Evolutionary conservation across 2,888 invertebrate genomes (phyloP).

Genomic region (Strigamia transsilvanica): DNA sequence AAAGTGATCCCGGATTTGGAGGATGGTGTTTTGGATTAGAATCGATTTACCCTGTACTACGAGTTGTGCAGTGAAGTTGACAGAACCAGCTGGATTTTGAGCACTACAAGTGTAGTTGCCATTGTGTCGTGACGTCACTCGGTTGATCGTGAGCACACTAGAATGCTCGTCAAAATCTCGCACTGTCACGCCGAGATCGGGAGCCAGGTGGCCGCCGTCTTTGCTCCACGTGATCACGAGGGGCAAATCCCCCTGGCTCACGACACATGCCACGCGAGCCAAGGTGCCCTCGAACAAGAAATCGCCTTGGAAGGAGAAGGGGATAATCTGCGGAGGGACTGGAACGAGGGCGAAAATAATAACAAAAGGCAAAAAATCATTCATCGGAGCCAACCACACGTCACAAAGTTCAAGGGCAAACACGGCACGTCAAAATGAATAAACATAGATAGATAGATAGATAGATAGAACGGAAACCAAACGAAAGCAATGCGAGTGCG

Average conservation of each 20-base stretch:
- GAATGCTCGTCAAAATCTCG: slow-evolving; percentile 53
- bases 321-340: slow-evolving; percentile 53
- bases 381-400: slow-evolving; percentile 26
- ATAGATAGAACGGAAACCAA: not conserved
- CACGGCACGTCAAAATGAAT: not conserved
- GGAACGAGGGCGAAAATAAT: slow-evolving; percentile 50
- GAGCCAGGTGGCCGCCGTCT: slow-evolving; percentile 40
- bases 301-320: slow-evolving; percentile 54
- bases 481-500: slow-evolving; percentile 24
- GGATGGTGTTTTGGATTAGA: slow-evolving; percentile 43
- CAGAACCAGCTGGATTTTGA: slow-evolving; percentile 52
- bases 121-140: slow-evolving; percentile 50
- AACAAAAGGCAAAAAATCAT: slow-evolving; percentile 48
- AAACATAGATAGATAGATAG: not conserved
- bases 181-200: slow-evolving; percentile 51
- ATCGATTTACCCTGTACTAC: slow-evolving; percentile 53
- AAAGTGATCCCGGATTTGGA: slow-evolving; percentile 16
- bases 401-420: slow-evolving; percentile 11
- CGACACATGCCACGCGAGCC: slow-evolving; percentile 52
- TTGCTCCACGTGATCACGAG: slow-evolving; percentile 51
- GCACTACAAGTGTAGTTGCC: slow-evolving; percentile 54
- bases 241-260: slow-evolving; percentile 54
- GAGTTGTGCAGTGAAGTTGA: slow-evolving; percentile 53
- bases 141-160: slow-evolving; percentile 54
- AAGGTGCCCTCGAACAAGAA: slow-evolving; percentile 51